Percentiles rank a stretch among this genome's conserved stretches.
These are phyloP conservation scores for Calosoma granatense DNA, from an alignment of 1,140 invertebrate species.

Conservation along the genomic window DNA sequence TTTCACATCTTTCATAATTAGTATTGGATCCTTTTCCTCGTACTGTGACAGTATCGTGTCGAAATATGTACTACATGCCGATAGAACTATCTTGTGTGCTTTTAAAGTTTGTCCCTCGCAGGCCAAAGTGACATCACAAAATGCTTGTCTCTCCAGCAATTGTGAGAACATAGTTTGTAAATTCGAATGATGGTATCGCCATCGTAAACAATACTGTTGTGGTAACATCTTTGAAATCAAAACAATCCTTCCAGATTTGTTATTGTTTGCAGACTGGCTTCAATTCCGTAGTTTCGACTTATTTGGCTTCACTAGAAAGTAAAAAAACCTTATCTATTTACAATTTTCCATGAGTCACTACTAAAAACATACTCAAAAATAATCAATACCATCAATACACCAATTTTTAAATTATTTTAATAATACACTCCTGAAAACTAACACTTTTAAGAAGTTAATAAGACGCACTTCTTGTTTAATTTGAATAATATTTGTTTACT, in stretches of 20 bases:
- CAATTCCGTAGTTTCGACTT: background rate
- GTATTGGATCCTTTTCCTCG: conserved; percentile 76
- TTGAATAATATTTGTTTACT: conserved; percentile 7
- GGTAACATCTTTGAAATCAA: conserved; percentile 51
- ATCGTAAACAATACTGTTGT: conserved; percentile 81
- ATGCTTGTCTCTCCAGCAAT: conserved; percentile 73
- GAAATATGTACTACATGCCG: conserved; percentile 81
- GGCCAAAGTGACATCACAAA: conserved; percentile 83
- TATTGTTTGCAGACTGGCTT: background rate
- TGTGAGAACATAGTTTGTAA: conserved; percentile 84
- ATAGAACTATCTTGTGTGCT: conserved; percentile 72
- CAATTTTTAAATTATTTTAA: background rate
- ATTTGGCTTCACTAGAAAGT: background rate
- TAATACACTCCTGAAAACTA: background rate
- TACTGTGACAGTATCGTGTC: conserved; percentile 80
- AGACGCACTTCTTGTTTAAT: background rate
- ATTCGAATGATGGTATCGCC: conserved; percentile 87
- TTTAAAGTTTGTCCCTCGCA: conserved; percentile 80
- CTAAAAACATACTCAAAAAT: conserved; percentile 7
- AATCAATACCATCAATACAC: conserved; percentile 10
- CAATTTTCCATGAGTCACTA: conserved; percentile 1
- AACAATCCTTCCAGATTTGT: background rate
- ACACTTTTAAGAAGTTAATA: background rate
- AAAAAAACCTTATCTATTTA: background rate
- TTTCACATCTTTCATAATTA: conserved; percentile 76